Evolutionary conservation across 2,888 invertebrate species (phyloP).

Genomic region (Atethmia centrago): DNA sequence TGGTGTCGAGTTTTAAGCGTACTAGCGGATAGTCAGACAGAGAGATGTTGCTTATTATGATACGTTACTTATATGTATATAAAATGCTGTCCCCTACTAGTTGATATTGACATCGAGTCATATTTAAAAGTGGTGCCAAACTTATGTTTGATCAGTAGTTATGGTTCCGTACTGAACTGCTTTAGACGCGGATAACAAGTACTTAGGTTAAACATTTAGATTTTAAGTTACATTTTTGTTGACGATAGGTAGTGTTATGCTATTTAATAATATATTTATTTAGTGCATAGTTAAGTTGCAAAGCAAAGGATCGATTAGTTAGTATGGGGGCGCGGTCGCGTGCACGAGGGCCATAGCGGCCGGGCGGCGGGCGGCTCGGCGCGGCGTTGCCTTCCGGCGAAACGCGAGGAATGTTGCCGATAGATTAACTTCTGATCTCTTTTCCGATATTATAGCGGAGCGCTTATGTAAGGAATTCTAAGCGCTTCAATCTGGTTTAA

Average conservation of each 20-base stretch:
- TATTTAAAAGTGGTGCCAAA: background rate
- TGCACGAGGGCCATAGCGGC: slow-evolving; percentile 79
- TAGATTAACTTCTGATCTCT: slow-evolving; percentile 91
- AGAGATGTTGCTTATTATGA: background rate
- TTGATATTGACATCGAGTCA: background rate
- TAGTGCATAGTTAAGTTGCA: slow-evolving; percentile 79
- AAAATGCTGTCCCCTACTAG: too few relatives aligned
- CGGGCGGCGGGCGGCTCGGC: slow-evolving; percentile 74
- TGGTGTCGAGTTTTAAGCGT: background rate
- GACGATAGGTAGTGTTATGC: background rate
- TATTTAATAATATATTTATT: slow-evolving; percentile 57
- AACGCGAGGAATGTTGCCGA: slow-evolving; percentile 90
- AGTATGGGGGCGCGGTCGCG: slow-evolving; percentile 81
- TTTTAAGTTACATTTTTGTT: background rate
- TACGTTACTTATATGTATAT: background rate
- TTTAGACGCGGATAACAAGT: background rate
- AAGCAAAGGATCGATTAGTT: slow-evolving; percentile 85
- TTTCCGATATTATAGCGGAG: slow-evolving; percentile 89
- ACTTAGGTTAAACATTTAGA: background rate
- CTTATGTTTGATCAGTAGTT: background rate
- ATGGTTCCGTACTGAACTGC: background rate
- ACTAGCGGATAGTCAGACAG: background rate
- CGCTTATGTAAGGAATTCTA: slow-evolving; percentile 89
- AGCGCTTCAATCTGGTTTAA: slow-evolving; percentile 88
- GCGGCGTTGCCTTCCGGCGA: slow-evolving; percentile 88